Base-by-base conservation (phyloP, 2,113 vertebrate genomes). In the Agelaius phoeniceus region DNA sequence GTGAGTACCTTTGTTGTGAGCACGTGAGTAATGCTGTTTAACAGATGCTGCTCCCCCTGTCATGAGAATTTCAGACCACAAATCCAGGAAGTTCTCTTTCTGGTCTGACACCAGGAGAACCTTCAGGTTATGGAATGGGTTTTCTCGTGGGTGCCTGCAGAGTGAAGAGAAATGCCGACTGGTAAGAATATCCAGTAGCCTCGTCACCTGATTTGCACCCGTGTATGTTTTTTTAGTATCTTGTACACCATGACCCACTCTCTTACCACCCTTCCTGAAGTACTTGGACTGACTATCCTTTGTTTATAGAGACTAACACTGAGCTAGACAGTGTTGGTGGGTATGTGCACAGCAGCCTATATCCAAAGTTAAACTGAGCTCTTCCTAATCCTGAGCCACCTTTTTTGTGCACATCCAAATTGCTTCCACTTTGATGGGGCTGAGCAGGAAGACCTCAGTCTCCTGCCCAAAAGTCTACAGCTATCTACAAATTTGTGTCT, bases 11-110 rank as follows among this genome's bases (percentile, higher is more conserved):
- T 98, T 98, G 95, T 97, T 97, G 35, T 98, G 98, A 58, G 97
- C 95, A 41, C 97, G 98, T 39, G 97, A 95, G 79, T 98, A 97
- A 96, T 99, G 97, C 68, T 99, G 99, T 89, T 98, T 98, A 73
- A 98, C 98, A 2, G 98, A 98, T 37, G 98, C 97, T 27, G 98
- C 99, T 75, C 99, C 99, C 7, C 98, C 99, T 26, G 98, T 98
- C 92, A 98, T 98, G n/a, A 99, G 98, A 48, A 99, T 98, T 97
- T 99, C 98, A 5, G 98, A 98, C 99, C 99, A 99, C n/a, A 99
- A 97, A 89, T 99, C 98, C 89, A 98, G 96, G 52, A 98, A 98
- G 89, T 98, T 97, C 91, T 98, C 97, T 81, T 97, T 97, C 71
- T 98, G 97, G 61, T 99, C 98, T 28, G 99, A 99, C 63, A 99